Evolutionary conservation across 2,797 vertebrate species (phyloP).

Genomic region (Uromys caudimaculatus): DNA sequence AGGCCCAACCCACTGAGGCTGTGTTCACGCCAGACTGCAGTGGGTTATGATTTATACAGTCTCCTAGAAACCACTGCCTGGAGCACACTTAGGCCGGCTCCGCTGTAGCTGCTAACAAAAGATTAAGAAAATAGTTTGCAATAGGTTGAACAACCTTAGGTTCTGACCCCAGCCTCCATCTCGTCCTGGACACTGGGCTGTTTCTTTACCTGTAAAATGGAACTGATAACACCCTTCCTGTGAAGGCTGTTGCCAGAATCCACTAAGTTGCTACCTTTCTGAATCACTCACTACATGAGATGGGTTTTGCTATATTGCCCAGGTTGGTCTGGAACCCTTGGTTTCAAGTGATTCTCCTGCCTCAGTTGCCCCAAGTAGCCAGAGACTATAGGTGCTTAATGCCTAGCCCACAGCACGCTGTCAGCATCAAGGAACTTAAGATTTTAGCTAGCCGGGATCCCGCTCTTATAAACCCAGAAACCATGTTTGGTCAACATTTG

Average conservation of each 20-base stretch:
- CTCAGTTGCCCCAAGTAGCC: neutral
- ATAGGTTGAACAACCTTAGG: neutral
- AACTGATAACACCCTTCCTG: neutral
- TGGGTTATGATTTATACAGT: neutral
- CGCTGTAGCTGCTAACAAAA: neutral
- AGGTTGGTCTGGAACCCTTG: neutral
- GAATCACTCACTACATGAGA: neutral
- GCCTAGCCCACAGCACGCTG: neutral
- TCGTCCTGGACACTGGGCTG: neutral
- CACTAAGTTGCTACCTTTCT: neutral
- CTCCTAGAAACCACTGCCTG: neutral
- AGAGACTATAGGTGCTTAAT: neutral
- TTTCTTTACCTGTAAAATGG: slow-evolving; percentile 38
- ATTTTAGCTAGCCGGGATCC: neutral
- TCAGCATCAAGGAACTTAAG: neutral
- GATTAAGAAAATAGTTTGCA: neutral
- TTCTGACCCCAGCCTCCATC: neutral
- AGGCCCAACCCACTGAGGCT: neutral
- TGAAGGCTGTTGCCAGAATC: neutral
- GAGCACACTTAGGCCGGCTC: neutral
- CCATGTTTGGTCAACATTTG: neutral
- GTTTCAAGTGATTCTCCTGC: neutral
- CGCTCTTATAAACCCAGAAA: slow-evolving; percentile 5
- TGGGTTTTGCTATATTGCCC: neutral
- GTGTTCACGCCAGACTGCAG: neutral